Conservation (phyloP, 1,140 invertebrate genomes). For the Drosophila malerkotliana region DNA sequence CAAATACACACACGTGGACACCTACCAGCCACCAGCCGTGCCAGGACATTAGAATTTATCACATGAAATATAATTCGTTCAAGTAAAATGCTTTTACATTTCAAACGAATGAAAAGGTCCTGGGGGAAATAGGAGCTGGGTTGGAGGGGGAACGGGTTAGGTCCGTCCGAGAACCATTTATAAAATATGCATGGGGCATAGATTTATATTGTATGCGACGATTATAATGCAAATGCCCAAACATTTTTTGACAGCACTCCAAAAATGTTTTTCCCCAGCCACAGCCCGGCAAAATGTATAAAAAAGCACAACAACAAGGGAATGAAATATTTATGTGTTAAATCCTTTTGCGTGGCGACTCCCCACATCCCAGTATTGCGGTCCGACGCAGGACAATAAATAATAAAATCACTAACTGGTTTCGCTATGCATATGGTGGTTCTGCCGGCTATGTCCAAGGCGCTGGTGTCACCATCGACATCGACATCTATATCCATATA, state of each 20-base stretch:
- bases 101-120: conserved; percentile 14
- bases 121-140: conserved; percentile 14
- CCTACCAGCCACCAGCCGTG: conserved; percentile 19
- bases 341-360: conserved; percentile 53
- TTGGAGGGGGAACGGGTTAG: conserved; percentile 8
- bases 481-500: conserved; percentile 20
- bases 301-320: conserved; percentile 20
- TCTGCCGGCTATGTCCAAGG: conserved; percentile 23
- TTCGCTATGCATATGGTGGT: conserved; percentile 21
- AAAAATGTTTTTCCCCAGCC: conserved; percentile 38
- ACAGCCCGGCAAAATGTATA: conserved; percentile 2
- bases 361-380: conserved; percentile 13
- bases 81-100: conserved; percentile 56
- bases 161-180: conserved; percentile 28
- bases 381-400: conserved; percentile 64
- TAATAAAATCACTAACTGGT: conserved; percentile 74
- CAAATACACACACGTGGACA: conserved; percentile 19
- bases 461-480: conserved; percentile 35
- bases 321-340: conserved; percentile 72
- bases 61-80: conserved; percentile 66
- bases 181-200: conserved; percentile 73
- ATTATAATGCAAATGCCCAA: conserved; percentile 78
- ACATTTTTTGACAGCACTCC: conserved; percentile 72
- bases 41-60: conserved; percentile 67
- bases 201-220: conserved; percentile 71